phyloP scores from a whole-genome alignment of 35 echinoderm and acorn worm species.

The Lytechinus variegatus region DNA sequence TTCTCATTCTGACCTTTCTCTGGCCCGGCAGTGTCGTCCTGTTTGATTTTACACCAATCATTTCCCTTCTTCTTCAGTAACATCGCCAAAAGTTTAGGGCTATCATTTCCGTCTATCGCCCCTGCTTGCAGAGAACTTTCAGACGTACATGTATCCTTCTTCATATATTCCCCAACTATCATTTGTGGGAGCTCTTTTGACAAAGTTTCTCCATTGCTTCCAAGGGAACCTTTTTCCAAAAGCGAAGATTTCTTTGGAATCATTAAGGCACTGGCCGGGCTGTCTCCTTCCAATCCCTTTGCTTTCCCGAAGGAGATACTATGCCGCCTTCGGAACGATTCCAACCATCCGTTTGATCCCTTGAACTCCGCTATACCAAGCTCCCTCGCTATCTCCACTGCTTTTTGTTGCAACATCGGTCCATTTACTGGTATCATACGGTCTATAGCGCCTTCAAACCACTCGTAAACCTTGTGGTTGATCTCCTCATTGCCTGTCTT shows the following conservation, averaged over 20 bases:
- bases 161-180: not conserved
- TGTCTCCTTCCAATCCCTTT: not conserved
- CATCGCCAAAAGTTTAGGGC: not conserved
- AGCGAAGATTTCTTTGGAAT: not conserved
- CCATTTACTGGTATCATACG: conserved; percentile 48
- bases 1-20: not conserved
- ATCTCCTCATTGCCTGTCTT: conserved; percentile 54
- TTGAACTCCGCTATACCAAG: conserved; percentile 46
- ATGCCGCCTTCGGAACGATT: conserved; percentile 49
- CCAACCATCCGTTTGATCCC: conserved; percentile 56
- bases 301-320: conserved; percentile 29
- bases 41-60: not conserved
- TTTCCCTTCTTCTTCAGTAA: not conserved
- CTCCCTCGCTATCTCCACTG: conserved; percentile 25
- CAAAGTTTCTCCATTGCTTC: not conserved
- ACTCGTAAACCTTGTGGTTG: conserved; percentile 45
- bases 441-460: conserved; percentile 20
- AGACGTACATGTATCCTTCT: not conserved
- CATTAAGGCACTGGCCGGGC: not conserved
- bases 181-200: not conserved
- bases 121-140: not conserved
- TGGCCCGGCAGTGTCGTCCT: not conserved
- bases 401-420: conserved; percentile 45
- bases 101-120: not conserved
- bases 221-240: not conserved